phyloP scores from a whole-genome alignment of 2,888 invertebrate genomes.

The Bellardia pandia region DNA sequence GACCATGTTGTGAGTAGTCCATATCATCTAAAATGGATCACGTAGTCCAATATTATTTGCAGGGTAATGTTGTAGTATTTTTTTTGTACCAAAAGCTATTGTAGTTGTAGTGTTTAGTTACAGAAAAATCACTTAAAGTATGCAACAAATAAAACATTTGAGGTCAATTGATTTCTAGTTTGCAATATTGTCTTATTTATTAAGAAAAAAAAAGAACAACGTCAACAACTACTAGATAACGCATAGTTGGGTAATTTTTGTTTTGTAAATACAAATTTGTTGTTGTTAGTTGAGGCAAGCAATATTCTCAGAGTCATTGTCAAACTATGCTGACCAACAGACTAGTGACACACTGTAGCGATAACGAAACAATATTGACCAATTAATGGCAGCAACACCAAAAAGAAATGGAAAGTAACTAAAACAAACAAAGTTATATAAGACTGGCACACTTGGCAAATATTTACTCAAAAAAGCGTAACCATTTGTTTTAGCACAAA shows the following conservation, averaged over 20 bases:
- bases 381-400: neutral
- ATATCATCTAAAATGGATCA: too few species aligned
- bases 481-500: too few species aligned
- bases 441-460: neutral
- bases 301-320: slow-evolving; percentile 69
- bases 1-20: too few species aligned
- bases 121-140: slow-evolving; percentile 41
- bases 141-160: slow-evolving; percentile 49
- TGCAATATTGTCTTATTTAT: slow-evolving; percentile 16
- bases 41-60: too few species aligned
- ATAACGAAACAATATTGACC: neutral
- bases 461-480: too few species aligned
- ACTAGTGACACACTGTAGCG: slow-evolving; percentile 8
- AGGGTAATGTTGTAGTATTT: neutral
- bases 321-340: slow-evolving; percentile 69
- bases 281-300: neutral
- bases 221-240: neutral
- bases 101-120: neutral
- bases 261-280: neutral
- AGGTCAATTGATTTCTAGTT: slow-evolving; percentile 63
- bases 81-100: neutral
- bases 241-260: neutral
- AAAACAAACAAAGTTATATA: neutral
- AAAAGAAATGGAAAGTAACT: neutral
- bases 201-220: neutral